These are phyloP conservation scores for Lemur catta DNA, from an alignment of 2,797 vertebrate species.

Conservation along the genomic window DNA sequence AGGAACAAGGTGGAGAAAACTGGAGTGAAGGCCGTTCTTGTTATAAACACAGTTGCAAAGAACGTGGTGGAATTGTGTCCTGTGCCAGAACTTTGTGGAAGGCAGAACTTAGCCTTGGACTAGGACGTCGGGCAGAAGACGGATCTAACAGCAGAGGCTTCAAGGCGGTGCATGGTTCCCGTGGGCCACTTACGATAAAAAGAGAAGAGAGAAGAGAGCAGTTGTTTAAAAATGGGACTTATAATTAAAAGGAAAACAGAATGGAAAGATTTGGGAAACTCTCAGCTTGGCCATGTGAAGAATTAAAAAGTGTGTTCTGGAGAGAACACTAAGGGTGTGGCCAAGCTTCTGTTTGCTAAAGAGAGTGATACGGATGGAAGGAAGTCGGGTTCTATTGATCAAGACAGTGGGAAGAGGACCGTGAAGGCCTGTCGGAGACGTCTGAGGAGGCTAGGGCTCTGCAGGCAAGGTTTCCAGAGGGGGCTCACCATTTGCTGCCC, in stretches of 20 bases:
- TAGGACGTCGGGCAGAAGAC: neutral
- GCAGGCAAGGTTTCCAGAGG: neutral
- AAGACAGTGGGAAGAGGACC: neutral
- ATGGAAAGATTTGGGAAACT: neutral
- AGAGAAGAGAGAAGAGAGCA: neutral
- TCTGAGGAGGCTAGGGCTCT: neutral
- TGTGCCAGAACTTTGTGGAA: neutral
- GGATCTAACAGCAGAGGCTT: neutral
- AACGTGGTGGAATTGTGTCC: neutral
- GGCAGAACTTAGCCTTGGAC: neutral
- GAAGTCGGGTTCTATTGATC: neutral
- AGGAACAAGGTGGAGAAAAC: neutral
- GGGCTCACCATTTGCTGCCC: neutral
- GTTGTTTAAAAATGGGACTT: neutral
- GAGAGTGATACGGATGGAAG: neutral
- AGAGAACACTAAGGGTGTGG: neutral
- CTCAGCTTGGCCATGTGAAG: neutral
- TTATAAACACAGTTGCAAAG: neutral
- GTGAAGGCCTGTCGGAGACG: neutral
- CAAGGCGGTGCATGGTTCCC: neutral
- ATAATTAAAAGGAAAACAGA: neutral
- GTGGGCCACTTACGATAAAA: neutral
- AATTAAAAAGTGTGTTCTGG: neutral
- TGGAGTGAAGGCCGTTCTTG: neutral
- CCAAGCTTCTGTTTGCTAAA: neutral